These are phyloP conservation scores for Siphonodentalium dalli DNA, from an alignment of 2,888 invertebrate species.

Conservation along the genomic window DNA sequence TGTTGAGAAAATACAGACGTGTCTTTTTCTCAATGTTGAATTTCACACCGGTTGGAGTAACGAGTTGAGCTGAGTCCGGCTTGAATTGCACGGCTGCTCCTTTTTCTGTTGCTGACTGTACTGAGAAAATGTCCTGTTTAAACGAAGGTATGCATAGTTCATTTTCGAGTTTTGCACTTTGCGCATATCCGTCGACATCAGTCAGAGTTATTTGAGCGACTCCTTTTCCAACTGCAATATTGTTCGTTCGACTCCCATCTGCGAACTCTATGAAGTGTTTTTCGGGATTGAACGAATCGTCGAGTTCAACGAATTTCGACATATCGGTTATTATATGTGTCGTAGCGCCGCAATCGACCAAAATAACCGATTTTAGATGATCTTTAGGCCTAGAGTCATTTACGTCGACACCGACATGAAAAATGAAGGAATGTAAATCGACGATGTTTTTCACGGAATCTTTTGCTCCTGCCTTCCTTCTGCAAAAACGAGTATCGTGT, in stretches of 20 bases:
- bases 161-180: slow-evolving; percentile 16
- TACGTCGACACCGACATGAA: no score
- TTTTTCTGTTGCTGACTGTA: slow-evolving; percentile 30
- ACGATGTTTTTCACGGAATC: no score
- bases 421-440: no score
- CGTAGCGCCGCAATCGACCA: slow-evolving; percentile 34
- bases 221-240: slow-evolving; percentile 17
- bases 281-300: slow-evolving; percentile 22
- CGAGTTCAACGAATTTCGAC: slow-evolving; percentile 23
- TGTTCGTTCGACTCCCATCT: slow-evolving; percentile 27
- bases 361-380: no score
- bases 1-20: slow-evolving; percentile 21
- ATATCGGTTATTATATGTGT: slow-evolving; percentile 30
- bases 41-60: slow-evolving; percentile 8
- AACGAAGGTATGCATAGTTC: slow-evolving; percentile 27
- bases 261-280: slow-evolving; percentile 31
- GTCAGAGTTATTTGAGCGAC: slow-evolving; percentile 9
- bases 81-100: slow-evolving; percentile 23
- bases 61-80: slow-evolving; percentile 9
- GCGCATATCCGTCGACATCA: slow-evolving; percentile 6
- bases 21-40: slow-evolving; percentile 24
- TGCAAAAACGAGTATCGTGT: no score
- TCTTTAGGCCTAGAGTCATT: no score
- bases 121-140: slow-evolving; percentile 30
- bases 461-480: no score